Evolutionary conservation across 2,888 invertebrate species (phyloP).

Genomic region (Acrobasis consociella): DNA sequence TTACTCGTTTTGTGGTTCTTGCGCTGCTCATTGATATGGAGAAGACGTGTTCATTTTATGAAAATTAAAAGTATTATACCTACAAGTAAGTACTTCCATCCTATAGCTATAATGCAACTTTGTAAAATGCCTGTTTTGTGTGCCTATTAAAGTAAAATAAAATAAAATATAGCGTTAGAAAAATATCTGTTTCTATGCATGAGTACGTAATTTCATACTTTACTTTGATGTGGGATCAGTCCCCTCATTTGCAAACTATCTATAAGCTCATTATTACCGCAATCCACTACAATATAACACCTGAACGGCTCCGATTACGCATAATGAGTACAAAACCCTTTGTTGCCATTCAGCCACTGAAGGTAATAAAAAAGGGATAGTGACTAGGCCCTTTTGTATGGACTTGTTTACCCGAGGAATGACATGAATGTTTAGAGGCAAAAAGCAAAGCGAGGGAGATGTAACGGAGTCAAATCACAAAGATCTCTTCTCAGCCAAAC

Average conservation of each 20-base stretch:
- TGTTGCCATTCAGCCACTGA: constrained; percentile 72
- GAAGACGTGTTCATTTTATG: too few relatives aligned
- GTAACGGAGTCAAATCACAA: constrained; percentile 48
- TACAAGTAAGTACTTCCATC: too few relatives aligned
- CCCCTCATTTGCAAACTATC: constrained; percentile 48
- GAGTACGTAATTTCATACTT: neutral
- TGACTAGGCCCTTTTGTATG: constrained; percentile 64
- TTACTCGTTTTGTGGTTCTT: too few relatives aligned
- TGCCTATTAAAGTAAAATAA: too few relatives aligned
- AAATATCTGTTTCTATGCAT: neutral
- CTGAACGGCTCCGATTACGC: constrained; percentile 72
- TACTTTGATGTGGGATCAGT: constrained; percentile 25
- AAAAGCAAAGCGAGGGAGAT: constrained; percentile 57
- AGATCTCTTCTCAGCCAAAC: constrained; percentile 33
- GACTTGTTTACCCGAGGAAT: constrained; percentile 73
- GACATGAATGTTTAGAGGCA: constrained; percentile 71
- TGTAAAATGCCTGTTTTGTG: too few relatives aligned
- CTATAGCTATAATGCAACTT: too few relatives aligned
- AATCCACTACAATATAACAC: constrained; percentile 71
- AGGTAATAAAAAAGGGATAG: constrained; percentile 77
- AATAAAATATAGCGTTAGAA: neutral
- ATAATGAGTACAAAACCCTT: constrained; percentile 74
- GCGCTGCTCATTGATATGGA: too few relatives aligned
- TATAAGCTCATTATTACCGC: constrained; percentile 64
- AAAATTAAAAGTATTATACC: too few relatives aligned